These are phyloP conservation scores for Butastur rufipennis DNA, from an alignment of 2,113 vertebrate species.

Conservation along the genomic window DNA sequence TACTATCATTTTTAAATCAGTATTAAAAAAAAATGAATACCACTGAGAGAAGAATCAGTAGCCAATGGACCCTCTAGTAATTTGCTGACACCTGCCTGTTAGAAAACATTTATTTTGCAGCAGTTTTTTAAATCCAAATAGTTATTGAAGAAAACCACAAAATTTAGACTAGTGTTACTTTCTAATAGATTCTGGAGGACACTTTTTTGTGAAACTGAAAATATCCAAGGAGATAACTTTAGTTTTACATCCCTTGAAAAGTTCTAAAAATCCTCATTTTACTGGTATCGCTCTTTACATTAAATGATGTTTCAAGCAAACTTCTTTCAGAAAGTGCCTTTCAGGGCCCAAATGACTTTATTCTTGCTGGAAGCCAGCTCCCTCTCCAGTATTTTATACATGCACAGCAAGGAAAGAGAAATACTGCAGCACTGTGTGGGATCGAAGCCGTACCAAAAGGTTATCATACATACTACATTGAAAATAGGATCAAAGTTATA, in stretches of 20 bases:
- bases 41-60: background rate
- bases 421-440: background rate
- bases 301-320: background rate
- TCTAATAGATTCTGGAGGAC: background rate
- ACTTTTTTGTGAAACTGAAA: background rate
- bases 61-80: background rate
- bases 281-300: background rate
- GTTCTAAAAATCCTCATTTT: background rate
- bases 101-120: background rate
- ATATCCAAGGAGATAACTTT: background rate
- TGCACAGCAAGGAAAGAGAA: background rate
- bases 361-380: background rate
- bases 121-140: background rate
- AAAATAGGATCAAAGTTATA: slow-evolving; percentile 38
- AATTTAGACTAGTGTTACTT: background rate
- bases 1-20: background rate
- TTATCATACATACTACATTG: background rate
- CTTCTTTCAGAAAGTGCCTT: background rate
- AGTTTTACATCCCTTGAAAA: background rate
- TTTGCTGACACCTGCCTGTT: background rate
- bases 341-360: background rate
- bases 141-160: background rate
- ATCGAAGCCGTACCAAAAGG: background rate
- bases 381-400: background rate
- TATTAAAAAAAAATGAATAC: background rate